Conservation (phyloP, 2,888 invertebrate genomes). For the Tryphoninae sp. region DNA sequence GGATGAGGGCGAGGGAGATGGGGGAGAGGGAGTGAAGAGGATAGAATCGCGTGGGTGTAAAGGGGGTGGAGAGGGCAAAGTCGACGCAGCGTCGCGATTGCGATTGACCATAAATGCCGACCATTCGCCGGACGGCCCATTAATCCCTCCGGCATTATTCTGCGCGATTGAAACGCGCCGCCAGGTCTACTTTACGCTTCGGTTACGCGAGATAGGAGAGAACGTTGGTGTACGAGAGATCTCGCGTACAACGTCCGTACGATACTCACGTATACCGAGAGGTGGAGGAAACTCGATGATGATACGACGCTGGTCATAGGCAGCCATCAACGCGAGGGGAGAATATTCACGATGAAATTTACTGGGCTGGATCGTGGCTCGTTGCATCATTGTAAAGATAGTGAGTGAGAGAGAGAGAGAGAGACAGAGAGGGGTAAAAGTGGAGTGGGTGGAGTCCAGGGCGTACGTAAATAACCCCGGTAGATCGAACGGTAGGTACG, state of each 20-base stretch:
- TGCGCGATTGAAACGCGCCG: constrained; percentile 66
- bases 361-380: constrained; percentile 42
- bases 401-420: neutral
- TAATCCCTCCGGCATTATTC: constrained; percentile 67
- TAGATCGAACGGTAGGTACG: constrained; percentile 51
- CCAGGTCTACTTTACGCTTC: constrained; percentile 56
- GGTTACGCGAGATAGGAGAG: constrained; percentile 56
- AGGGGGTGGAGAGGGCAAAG: constrained; percentile 22
- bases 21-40: constrained; percentile 9
- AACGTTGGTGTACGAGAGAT: constrained; percentile 12
- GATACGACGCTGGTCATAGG: constrained; percentile 27
- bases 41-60: constrained; percentile 7
- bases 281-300: constrained; percentile 16
- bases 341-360: constrained; percentile 43
- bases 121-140: constrained; percentile 64
- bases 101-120: constrained; percentile 68
- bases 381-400: constrained; percentile 49
- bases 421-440: neutral
- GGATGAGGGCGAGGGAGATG: constrained; percentile 41
- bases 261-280: constrained; percentile 25
- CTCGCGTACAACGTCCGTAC: constrained; percentile 27
- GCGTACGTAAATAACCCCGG: constrained; percentile 64
- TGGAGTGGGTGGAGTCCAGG: constrained; percentile 27
- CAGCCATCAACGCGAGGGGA: constrained; percentile 8
- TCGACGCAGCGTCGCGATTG: constrained; percentile 58